phyloP scores from a whole-genome alignment of 2,888 invertebrate species.

The Oeneis ivallda region DNA sequence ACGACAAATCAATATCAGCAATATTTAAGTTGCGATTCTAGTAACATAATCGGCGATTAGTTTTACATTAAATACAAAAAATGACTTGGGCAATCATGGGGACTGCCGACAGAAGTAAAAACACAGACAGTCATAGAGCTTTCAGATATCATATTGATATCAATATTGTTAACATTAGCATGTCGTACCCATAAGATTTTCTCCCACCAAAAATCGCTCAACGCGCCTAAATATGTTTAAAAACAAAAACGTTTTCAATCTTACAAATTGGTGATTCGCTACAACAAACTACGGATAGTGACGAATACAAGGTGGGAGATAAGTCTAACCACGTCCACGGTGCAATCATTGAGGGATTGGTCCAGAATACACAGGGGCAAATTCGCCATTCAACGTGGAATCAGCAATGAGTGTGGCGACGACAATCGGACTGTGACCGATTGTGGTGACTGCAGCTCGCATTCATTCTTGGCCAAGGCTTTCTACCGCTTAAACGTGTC shows the following conservation, averaged over 20 bases:
- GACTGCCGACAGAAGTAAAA: no score
- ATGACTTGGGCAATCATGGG: no score
- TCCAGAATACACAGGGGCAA: constrained; percentile 56
- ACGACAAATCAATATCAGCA: no score
- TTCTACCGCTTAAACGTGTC: constrained; percentile 51
- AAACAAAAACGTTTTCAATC: neutral
- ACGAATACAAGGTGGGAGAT: constrained; percentile 33
- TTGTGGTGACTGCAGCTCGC: constrained; percentile 72
- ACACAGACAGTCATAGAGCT: no score
- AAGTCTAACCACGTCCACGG: constrained; percentile 47
- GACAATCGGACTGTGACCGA: constrained; percentile 73
- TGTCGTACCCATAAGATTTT: no score
- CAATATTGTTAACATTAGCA: no score
- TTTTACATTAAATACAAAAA: no score
- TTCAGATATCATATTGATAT: no score
- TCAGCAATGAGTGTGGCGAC: constrained; percentile 72
- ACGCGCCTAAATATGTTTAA: no score
- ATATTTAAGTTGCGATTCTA: no score
- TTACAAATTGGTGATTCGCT: constrained; percentile 6
- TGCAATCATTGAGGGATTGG: constrained; percentile 50
- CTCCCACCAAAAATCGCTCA: no score
- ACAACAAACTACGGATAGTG: constrained; percentile 10
- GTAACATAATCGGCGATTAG: no score
- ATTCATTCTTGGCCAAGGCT: constrained; percentile 71
- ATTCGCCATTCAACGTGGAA: constrained; percentile 63